Evolutionary conservation across 2,888 invertebrate species (phyloP).

Genomic region (Thera obeliscata): DNA sequence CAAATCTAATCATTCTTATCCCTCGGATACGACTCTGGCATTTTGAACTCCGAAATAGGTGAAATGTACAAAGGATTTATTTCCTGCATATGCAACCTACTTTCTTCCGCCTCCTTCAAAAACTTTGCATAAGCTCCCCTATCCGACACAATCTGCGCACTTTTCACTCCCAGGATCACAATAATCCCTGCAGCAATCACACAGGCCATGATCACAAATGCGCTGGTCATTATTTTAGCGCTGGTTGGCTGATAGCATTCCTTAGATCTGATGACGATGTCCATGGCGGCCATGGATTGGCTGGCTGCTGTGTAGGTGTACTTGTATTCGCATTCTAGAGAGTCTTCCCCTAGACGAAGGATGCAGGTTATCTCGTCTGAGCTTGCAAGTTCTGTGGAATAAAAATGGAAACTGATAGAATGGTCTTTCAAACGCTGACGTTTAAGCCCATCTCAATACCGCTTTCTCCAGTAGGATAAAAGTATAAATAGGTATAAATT

Average conservation of each 20-base stretch:
- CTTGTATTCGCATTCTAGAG: constrained; percentile 69
- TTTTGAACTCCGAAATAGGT: constrained; percentile 82
- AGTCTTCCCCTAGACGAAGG: constrained; percentile 58
- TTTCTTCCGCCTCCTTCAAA: constrained; percentile 70
- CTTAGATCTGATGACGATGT: constrained; percentile 66
- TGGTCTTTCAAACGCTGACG: too few species aligned
- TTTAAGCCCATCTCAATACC: neutral
- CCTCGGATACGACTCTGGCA: constrained; percentile 80
- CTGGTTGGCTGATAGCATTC: constrained; percentile 68
- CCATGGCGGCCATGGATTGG: constrained; percentile 61
- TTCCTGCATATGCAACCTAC: constrained; percentile 68
- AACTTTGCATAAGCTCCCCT: constrained; percentile 83
- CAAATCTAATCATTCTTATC: constrained; percentile 64
- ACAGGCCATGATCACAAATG: constrained; percentile 68
- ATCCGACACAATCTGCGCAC: constrained; percentile 75
- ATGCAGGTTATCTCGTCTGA: constrained; percentile 64
- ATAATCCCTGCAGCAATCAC: constrained; percentile 78
- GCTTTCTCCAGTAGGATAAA: neutral
- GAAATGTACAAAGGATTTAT: constrained; percentile 87
- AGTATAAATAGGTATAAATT: neutral
- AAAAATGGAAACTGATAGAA: neutral
- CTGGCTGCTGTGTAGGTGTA: constrained; percentile 68
- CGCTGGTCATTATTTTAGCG: constrained; percentile 66
- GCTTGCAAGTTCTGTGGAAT: constrained; percentile 49
- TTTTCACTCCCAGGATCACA: constrained; percentile 68